A percentile compares a stretch with the other conserved stretches of the same genome.
Evolutionary conservation across 2,888 invertebrate species (phyloP).

Genomic region (Aspidiotus rigidus): DNA sequence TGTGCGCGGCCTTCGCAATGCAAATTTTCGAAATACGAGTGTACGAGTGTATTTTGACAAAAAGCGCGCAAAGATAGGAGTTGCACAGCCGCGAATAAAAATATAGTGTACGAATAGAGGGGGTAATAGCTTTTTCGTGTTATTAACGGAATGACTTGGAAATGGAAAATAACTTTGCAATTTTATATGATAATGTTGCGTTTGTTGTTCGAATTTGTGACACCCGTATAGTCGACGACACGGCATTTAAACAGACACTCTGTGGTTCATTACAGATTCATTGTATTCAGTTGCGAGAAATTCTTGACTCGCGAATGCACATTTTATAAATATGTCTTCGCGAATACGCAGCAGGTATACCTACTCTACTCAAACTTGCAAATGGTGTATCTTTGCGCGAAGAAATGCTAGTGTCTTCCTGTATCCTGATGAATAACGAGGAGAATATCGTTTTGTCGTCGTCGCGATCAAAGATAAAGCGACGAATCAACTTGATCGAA

Average conservation of each 20-base stretch:
- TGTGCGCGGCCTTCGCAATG: constrained; percentile 6
- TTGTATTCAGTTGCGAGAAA: constrained; percentile 20
- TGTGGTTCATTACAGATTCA: constrained; percentile 32
- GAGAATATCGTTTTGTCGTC: no score
- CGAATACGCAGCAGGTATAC: no score
- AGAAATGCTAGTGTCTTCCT: no score
- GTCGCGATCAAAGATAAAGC: no score
- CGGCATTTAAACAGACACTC: constrained; percentile 30
- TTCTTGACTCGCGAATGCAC: neutral
- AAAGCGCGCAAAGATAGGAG: no score
- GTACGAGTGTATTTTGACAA: neutral
- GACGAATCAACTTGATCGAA: no score
- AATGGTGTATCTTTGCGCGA: no score
- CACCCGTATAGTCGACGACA: constrained; percentile 13
- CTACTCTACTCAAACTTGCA: no score
- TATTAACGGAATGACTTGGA: constrained; percentile 30
- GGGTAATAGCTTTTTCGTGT: constrained; percentile 32
- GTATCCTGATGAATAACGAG: no score
- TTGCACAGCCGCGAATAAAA: constrained; percentile 3
- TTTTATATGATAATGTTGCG: constrained; percentile 33
- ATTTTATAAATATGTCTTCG: no score
- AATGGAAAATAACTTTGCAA: constrained; percentile 32
- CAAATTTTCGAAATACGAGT: constrained; percentile 12
- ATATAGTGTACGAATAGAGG: constrained; percentile 19
- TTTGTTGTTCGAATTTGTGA: constrained; percentile 32